Evolutionary conservation across 1,140 invertebrate species (phyloP).

Genomic region (Dendrolimus punctatus): DNA sequence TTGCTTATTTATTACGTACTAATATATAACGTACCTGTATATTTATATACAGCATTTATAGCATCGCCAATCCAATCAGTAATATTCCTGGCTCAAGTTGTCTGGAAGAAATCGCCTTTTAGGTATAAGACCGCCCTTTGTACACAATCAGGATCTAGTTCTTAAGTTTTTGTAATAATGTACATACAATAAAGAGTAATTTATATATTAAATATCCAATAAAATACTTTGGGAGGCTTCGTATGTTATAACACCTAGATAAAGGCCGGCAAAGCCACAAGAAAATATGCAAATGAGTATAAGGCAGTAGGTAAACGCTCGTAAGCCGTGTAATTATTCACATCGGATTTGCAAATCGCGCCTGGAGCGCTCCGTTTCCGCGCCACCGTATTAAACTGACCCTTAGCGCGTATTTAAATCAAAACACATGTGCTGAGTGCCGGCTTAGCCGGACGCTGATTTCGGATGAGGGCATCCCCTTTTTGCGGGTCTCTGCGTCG

Average conservation of each 20-base stretch:
- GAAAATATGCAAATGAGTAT: slow-evolving; percentile 68
- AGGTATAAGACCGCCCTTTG: no score
- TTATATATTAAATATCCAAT: no score
- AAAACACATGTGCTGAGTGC: slow-evolving; percentile 68
- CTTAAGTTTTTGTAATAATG: no score
- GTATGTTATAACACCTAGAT: background rate
- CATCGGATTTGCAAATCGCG: slow-evolving; percentile 66
- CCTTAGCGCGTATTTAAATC: slow-evolving; percentile 64
- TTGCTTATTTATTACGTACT: no score
- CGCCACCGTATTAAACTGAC: slow-evolving; percentile 59
- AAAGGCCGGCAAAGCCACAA: slow-evolving; percentile 43
- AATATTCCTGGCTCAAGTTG: no score
- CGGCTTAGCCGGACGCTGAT: slow-evolving; percentile 61
- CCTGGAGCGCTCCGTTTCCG: slow-evolving; percentile 59
- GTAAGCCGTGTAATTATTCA: slow-evolving; percentile 71
- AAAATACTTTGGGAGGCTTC: no score
- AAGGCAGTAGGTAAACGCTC: slow-evolving; percentile 68
- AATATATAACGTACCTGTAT: no score
- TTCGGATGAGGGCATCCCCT: slow-evolving; percentile 66
- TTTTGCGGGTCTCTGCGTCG: slow-evolving; percentile 67
- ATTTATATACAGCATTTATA: no score
- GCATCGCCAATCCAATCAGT: no score
- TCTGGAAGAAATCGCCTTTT: no score
- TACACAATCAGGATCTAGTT: no score
- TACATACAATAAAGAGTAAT: no score